Evolutionary conservation across 2,888 invertebrate genomes (phyloP).

Genomic region (Diabrotica balteata): DNA sequence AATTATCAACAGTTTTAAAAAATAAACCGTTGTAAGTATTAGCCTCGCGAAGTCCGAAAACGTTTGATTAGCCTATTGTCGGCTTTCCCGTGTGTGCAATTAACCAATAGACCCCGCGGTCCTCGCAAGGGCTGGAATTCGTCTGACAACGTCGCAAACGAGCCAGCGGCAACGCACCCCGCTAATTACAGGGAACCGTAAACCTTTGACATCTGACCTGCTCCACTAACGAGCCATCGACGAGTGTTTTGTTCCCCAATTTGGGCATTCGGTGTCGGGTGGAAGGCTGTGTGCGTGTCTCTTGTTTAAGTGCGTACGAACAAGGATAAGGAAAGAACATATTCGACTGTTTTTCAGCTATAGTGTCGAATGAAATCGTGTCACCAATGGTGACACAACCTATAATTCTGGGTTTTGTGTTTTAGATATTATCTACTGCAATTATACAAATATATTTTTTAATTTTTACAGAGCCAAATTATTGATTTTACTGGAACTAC

Average conservation of each 20-base stretch:
- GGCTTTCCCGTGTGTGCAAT: slow-evolving; percentile 7
- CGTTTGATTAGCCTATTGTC: background rate
- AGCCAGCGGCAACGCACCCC: slow-evolving; percentile 53
- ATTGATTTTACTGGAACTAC: no score
- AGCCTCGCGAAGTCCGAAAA: no score
- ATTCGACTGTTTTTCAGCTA: no score
- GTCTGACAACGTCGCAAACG: slow-evolving; percentile 14
- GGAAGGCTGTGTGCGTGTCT: slow-evolving; percentile 31
- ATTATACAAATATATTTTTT: no score
- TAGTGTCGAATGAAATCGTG: no score
- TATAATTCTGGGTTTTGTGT: no score
- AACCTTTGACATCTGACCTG: slow-evolving; percentile 63
- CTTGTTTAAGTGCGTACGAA: slow-evolving; percentile 7
- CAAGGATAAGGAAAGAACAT: background rate
- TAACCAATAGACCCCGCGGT: background rate
- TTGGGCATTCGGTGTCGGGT: slow-evolving; percentile 22
- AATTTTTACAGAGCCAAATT: no score
- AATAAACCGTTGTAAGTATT: no score
- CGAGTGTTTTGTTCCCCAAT: slow-evolving; percentile 56
- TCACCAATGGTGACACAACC: no score
- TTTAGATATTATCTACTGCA: no score
- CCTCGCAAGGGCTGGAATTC: slow-evolving; percentile 1
- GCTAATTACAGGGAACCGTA: slow-evolving; percentile 62
- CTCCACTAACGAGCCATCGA: slow-evolving; percentile 59
- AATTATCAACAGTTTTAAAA: no score